Evolutionary conservation across 2,113 vertebrate species (phyloP).

Genomic region (Trematocara zebra): DNA sequence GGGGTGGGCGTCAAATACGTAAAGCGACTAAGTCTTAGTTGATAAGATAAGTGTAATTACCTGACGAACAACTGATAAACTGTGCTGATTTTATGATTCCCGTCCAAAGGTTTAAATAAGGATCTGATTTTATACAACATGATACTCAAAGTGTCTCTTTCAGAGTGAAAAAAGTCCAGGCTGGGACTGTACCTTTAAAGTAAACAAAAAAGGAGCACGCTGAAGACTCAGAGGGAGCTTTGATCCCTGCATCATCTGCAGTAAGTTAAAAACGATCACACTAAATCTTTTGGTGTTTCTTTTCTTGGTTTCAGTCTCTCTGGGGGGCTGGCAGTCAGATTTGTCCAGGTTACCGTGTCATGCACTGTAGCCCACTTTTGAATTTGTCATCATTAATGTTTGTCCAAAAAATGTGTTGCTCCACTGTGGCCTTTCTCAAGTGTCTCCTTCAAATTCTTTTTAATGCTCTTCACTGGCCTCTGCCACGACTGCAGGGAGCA

Average conservation of each 20-base stretch:
- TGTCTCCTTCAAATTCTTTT: conserved; percentile 50
- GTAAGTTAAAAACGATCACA: not conserved
- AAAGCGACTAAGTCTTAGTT: not conserved
- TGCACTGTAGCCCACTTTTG: conserved; percentile 4
- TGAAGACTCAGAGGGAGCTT: not conserved
- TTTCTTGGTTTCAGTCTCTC: not conserved
- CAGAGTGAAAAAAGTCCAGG: not conserved
- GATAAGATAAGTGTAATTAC: not conserved
- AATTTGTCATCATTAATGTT: conserved; percentile 66
- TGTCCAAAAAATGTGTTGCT: conserved; percentile 42
- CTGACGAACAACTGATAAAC: not conserved
- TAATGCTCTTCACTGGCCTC: conserved; percentile 49
- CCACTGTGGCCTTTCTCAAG: conserved; percentile 15
- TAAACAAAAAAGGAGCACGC: not conserved
- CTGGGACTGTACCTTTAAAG: not conserved
- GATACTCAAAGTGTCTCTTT: not conserved
- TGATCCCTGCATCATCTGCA: not conserved
- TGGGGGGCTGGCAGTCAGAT: not conserved
- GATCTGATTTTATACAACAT: not conserved
- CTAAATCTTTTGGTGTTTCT: not conserved
- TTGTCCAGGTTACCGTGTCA: conserved; percentile 22
- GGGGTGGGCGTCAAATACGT: not conserved
- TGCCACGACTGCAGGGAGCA: conserved; percentile 35
- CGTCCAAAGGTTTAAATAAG: not conserved
- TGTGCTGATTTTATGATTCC: not conserved